Conservation (phyloP, 2,113 vertebrate species). For the Brachirus orientalis region DNA sequence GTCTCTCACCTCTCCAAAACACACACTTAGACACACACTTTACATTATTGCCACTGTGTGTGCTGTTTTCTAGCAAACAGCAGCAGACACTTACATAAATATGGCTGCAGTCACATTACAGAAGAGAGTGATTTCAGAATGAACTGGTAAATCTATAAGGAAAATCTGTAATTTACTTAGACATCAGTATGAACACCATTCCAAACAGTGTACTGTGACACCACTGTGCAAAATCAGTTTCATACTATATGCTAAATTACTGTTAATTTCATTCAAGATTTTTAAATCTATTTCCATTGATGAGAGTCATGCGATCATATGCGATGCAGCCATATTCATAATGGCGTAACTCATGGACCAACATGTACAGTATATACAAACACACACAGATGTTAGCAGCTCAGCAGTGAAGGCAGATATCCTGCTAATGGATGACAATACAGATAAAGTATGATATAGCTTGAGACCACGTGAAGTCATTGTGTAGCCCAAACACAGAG, state of each 20-base stretch:
- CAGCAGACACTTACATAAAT: not conserved
- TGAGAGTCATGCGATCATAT: not conserved
- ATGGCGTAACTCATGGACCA: not conserved
- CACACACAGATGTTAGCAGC: constrained; percentile 19
- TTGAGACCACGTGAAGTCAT: constrained; percentile 15
- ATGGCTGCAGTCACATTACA: not conserved
- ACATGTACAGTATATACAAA: constrained; percentile 18
- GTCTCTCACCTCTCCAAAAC: constrained; percentile 29
- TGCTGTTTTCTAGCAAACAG: constrained; percentile 26
- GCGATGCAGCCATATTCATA: constrained; percentile 6
- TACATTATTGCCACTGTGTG: constrained; percentile 1
- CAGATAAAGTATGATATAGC: constrained; percentile 17
- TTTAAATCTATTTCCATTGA: not conserved
- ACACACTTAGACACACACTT: not conserved
- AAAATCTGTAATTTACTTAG: not conserved
- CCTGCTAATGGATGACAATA: constrained; percentile 28
- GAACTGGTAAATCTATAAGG: too few relatives aligned
- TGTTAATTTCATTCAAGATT: not conserved
- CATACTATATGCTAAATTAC: too few relatives aligned
- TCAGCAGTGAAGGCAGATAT: constrained; percentile 25
- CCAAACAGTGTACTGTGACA: not conserved
- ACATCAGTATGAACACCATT: not conserved
- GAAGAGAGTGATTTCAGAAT: not conserved
- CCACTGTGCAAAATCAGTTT: constrained; percentile 2
- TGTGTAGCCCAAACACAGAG: constrained; percentile 38